These are phyloP conservation scores for Tuta absoluta DNA, from an alignment of 2,888 invertebrate genomes.

Conservation along the genomic window DNA sequence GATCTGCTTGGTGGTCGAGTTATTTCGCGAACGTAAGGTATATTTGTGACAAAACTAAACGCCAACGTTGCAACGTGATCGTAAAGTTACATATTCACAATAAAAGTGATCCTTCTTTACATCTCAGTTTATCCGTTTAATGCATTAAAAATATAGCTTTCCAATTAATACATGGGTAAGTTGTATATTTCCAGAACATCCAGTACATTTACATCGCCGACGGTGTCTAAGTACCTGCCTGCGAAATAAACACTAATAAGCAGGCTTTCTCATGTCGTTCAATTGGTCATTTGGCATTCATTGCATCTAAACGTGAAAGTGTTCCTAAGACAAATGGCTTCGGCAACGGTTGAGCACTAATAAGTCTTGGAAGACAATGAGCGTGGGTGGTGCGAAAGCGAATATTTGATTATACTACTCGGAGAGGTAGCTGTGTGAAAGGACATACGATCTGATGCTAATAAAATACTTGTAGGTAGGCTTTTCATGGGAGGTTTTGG, in stretches of 20 bases:
- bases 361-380: conserved; percentile 54
- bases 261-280: conserved; percentile 47
- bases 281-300: conserved; percentile 56
- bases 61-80: no score
- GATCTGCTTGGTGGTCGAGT: no score
- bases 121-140: no score
- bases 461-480: no score
- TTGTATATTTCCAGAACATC: background rate
- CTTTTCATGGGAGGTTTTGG: no score
- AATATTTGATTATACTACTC: conserved; percentile 52
- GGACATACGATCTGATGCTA: no score
- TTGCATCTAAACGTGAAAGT: conserved; percentile 57
- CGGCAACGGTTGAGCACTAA: conserved; percentile 51
- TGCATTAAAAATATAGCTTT: no score
- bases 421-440: no score
- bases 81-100: no score
- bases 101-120: no score
- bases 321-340: conserved; percentile 53
- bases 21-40: no score
- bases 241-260: conserved; percentile 37
- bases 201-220: conserved; percentile 2
- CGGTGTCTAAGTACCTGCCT: conserved; percentile 24
- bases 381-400: conserved; percentile 67
- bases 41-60: no score
- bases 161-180: background rate